Percentiles rank a stretch among this genome's conserved stretches.
Conservation (phyloP, 1,140 invertebrate genomes). For the Drosophila punjabiensis region DNA sequence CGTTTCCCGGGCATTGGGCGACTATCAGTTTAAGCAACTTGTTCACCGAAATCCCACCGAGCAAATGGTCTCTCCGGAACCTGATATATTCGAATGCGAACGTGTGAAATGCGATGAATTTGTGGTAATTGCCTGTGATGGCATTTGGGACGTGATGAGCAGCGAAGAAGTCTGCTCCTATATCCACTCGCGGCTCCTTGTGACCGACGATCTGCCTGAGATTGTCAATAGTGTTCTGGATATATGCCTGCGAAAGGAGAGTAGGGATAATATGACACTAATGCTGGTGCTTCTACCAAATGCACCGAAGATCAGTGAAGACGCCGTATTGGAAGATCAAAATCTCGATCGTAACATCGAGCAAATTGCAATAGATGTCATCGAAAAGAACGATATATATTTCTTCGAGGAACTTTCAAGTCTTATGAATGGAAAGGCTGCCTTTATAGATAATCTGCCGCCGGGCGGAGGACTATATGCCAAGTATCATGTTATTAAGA, state of each 20-base stretch:
- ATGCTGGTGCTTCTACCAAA: slow-evolving; percentile 20
- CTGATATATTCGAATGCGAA: slow-evolving; percentile 13
- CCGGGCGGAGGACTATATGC: slow-evolving; percentile 27
- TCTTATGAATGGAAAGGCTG: slow-evolving; percentile 18
- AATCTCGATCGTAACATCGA: slow-evolving; percentile 8
- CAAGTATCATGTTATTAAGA: slow-evolving; percentile 17
- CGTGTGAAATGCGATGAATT: slow-evolving; percentile 17
- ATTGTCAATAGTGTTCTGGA: slow-evolving; percentile 35
- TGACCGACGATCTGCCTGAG: slow-evolving; percentile 5
- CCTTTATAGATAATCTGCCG: slow-evolving; percentile 13
- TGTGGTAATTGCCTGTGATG: slow-evolving; percentile 29
- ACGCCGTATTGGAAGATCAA: slow-evolving; percentile 7
- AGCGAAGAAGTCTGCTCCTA: slow-evolving; percentile 12
- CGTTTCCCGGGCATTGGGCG: slow-evolving; percentile 27
- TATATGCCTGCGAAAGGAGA: slow-evolving; percentile 26
- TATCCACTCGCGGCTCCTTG: slow-evolving; percentile 12
- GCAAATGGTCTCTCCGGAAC: slow-evolving; percentile 31
- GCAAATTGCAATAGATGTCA: slow-evolving; percentile 8
- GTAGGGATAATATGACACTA: slow-evolving; percentile 38
- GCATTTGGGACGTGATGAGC: slow-evolving; percentile 39
- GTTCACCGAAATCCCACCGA: neutral
- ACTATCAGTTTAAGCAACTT: slow-evolving; percentile 20
- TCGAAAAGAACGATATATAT: slow-evolving; percentile 20
- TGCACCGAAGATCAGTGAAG: slow-evolving; percentile 8
- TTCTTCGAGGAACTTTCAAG: slow-evolving; percentile 10